These are phyloP conservation scores for Machimus rusticus DNA, from an alignment of 2,888 invertebrate species.

Conservation along the genomic window DNA sequence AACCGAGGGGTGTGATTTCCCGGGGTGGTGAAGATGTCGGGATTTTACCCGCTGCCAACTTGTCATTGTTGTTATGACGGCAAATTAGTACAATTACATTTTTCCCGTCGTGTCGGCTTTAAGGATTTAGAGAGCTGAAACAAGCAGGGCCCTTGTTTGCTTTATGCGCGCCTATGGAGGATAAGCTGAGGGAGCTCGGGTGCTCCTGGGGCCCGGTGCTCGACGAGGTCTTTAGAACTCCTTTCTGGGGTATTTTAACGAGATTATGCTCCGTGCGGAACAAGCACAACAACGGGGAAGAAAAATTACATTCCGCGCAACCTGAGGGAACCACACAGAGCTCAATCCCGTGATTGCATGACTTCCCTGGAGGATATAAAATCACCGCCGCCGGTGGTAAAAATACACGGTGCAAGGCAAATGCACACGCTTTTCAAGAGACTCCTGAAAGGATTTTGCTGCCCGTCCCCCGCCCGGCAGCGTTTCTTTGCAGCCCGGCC, in stretches of 20 bases:
- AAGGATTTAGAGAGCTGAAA: not conserved
- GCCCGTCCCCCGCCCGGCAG: not conserved
- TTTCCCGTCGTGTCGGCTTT: not conserved
- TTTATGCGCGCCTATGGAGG: not conserved
- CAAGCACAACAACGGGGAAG: constrained; percentile 1
- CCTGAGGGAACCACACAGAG: constrained; percentile 9
- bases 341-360: constrained; percentile 16
- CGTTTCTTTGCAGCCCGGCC: not conserved
- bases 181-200: not conserved
- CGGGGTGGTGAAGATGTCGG: not conserved
- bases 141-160: constrained; percentile 7
- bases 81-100: constrained; percentile 34
- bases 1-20: not conserved
- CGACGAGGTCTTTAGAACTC: not conserved
- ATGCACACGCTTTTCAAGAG: not conserved
- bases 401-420: not conserved
- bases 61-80: constrained; percentile 34
- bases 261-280: not conserved
- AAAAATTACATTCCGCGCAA: constrained; percentile 11
- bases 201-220: not conserved
- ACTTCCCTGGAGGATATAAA: constrained; percentile 16
- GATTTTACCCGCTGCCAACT: not conserved
- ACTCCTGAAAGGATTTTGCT: not conserved
- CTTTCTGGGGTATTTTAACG: constrained; percentile 25
- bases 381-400: constrained; percentile 5